phyloP scores from a whole-genome alignment of 2,797 vertebrate species.

The Graptemys geographica region DNA sequence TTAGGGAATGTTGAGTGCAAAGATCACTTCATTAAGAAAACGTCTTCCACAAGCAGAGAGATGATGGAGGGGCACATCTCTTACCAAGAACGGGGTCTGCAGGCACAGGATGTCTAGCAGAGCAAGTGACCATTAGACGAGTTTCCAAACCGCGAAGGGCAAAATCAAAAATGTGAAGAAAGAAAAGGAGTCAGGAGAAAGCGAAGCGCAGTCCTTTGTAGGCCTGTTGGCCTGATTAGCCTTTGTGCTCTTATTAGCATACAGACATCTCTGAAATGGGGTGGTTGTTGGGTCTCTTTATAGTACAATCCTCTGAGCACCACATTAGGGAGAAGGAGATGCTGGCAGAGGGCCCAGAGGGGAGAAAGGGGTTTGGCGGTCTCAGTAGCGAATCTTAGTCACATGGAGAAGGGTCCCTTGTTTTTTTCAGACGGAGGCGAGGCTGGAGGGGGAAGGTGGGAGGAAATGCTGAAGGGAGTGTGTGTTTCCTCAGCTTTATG shows the following conservation, averaged over 20 bases:
- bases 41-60: slow-evolving; percentile 48
- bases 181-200: slow-evolving; percentile 54
- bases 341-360: background rate
- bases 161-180: slow-evolving; percentile 44
- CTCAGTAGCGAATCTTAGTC: background rate
- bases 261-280: slow-evolving; percentile 28
- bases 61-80: slow-evolving; percentile 35
- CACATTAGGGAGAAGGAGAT: background rate
- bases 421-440: background rate
- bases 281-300: background rate
- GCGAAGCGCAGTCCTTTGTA: slow-evolving; percentile 22
- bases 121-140: slow-evolving; percentile 59
- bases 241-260: slow-evolving; percentile 33
- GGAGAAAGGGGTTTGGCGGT: background rate
- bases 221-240: slow-evolving; percentile 50
- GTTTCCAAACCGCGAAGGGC: slow-evolving; percentile 54
- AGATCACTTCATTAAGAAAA: slow-evolving; percentile 70
- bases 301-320: background rate
- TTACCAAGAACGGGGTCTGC: slow-evolving; percentile 20
- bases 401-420: background rate
- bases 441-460: background rate
- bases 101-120: slow-evolving; percentile 50
- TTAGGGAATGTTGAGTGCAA: slow-evolving; percentile 61
- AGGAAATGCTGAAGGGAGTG: background rate
- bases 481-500: background rate